phyloP scores from a whole-genome alignment of 2,113 vertebrate species.

The Candoia aspera region DNA sequence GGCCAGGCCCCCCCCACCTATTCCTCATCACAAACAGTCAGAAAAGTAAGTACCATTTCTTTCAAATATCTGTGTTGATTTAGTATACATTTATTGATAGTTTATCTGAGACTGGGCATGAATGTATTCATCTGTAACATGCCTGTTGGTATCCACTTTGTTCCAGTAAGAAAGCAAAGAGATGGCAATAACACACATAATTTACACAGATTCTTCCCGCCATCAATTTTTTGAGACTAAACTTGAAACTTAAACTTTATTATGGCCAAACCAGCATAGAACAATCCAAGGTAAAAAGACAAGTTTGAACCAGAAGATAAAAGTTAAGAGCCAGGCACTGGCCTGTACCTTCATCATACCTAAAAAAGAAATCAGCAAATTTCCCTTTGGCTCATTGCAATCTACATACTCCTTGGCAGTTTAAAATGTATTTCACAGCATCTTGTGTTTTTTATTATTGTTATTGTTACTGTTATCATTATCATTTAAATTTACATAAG shows the following conservation, averaged over 20 bases:
- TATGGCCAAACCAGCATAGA: background rate
- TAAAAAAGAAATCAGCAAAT: background rate
- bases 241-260: background rate
- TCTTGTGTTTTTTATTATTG: background rate
- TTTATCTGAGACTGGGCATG: background rate
- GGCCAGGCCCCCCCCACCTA: conserved; percentile 85
- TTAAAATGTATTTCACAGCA: background rate
- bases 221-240: background rate
- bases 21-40: conserved; percentile 90
- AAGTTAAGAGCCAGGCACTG: background rate
- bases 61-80: background rate
- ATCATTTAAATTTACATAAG: background rate
- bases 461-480: background rate
- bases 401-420: background rate
- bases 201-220: background rate
- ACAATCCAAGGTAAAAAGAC: background rate
- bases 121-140: background rate
- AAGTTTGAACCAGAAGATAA: background rate
- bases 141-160: background rate
- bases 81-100: background rate
- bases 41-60: conserved; percentile 81
- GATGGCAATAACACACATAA: background rate
- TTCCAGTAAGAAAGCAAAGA: background rate
- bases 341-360: background rate
- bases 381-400: too few species aligned